Evolutionary conservation across 2,113 vertebrate genomes (phyloP), one percentile per base, ranked within the genome.

Genomic region (Cebus imitator): DNA sequence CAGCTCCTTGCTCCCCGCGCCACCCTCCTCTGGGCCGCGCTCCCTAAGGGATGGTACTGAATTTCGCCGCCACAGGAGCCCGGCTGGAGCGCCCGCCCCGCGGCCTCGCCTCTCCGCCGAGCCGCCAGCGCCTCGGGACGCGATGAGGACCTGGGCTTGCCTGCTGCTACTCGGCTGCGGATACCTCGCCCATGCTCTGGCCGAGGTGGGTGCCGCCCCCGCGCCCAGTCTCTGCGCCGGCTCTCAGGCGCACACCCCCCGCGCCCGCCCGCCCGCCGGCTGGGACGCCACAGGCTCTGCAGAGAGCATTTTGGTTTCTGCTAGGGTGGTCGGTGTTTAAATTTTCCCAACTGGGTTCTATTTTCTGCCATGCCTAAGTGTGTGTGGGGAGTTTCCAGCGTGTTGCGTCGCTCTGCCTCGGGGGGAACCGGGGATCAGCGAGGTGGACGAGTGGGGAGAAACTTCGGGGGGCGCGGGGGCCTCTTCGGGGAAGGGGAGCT

Each of bases 101-200:
- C 95, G 97, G 98, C 97, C 98, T 99, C 98, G 99, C 99, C 98
- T 99, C 98, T 98, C 96, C 97, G 98, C 97, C 98, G 97, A 98
- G 98, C 98, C 98, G 96, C 97, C 98, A 98, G 98, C 97, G 98
- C 99, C 99, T 98, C 98, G 98, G 99, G 99, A 98, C 99, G 99
- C 99, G 99, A 99, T 99, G 99, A 99, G 98, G 99, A 99, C 99
- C 99, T 98, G 99, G 98, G 99, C 99, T 98, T 99, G 98, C 98
- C 90, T 99, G 91, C 99, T 98, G 98, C 99, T 99, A 97, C 98
- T 99, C 98, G 98, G 99, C 98, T 99, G 99, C 98, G 99, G 99
- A 98, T 99, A 99, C 99, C 99, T 99, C 99, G 98, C 99, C 98
- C 98, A 99, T 97, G 99, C 98, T 97, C 97, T 98, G 95, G 99